Percentiles rank a stretch among this genome's conserved stretches.
phyloP scores from a whole-genome alignment of 2,888 invertebrate species.

The Ormyrus rosae region DNA sequence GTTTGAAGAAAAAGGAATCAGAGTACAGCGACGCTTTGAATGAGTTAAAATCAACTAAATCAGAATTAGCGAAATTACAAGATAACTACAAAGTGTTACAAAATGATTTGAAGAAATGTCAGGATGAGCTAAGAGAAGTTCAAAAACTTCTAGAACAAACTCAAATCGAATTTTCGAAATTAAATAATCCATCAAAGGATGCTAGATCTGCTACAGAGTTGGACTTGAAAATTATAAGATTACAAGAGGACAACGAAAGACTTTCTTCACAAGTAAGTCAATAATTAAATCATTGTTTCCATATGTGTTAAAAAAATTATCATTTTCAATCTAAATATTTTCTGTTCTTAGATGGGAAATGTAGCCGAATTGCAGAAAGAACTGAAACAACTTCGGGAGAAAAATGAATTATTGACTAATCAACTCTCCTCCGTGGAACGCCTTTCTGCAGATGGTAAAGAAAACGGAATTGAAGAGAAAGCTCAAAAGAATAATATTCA shows the following conservation, averaged over 20 bases:
- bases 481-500: conserved; percentile 64
- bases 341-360: conserved; percentile 62
- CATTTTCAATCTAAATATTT: background rate
- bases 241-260: conserved; percentile 78
- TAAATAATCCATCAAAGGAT: conserved; percentile 52
- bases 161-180: conserved; percentile 63
- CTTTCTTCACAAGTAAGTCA: conserved; percentile 75
- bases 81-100: conserved; percentile 62
- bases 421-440: conserved; percentile 75
- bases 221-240: conserved; percentile 73
- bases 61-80: conserved; percentile 60
- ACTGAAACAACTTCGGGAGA: conserved; percentile 71
- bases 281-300: conserved; percentile 29
- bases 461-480: conserved; percentile 73
- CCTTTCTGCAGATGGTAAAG: conserved; percentile 73
- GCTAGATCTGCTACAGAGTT: conserved; percentile 55
- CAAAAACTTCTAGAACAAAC: conserved; percentile 62
- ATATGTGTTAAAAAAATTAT: background rate
- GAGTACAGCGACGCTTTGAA: conserved; percentile 61
- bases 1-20: conserved; percentile 60
- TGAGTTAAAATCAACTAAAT: conserved; percentile 60
- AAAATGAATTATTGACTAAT: conserved; percentile 73
- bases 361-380: conserved; percentile 67
- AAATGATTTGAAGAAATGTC: conserved; percentile 60
- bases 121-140: conserved; percentile 60